A percentile compares a stretch with the other conserved stretches of the same genome.
phyloP scores from a whole-genome alignment of 1,140 invertebrate species.

The Drosophila persimilis region DNA sequence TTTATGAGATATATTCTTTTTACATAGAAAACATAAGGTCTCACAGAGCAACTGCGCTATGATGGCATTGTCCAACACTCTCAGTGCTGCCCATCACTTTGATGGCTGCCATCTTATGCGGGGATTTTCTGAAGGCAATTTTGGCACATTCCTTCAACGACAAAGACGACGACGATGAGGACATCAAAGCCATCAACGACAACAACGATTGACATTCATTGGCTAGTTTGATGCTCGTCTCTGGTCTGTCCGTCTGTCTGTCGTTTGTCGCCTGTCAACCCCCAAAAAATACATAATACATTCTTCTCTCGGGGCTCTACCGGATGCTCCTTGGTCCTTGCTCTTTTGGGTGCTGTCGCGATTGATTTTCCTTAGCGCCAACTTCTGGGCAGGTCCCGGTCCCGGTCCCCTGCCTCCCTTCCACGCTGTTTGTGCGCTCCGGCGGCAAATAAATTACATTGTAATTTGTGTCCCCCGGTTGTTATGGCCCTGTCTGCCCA shows the following conservation, averaged over 20 bases:
- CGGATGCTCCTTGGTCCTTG: constrained; percentile 51
- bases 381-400: constrained; percentile 17
- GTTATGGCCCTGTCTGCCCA: constrained; percentile 26
- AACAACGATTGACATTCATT: constrained; percentile 80
- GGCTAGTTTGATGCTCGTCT: constrained; percentile 67
- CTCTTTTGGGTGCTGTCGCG: constrained; percentile 55
- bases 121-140: background rate
- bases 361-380: constrained; percentile 71
- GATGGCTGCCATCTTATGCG: constrained; percentile 3
- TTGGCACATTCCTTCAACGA: constrained; percentile 28
- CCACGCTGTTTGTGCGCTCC: constrained; percentile 4
- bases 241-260: constrained; percentile 5
- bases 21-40: too few species aligned
- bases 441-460: constrained; percentile 81
- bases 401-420: background rate
- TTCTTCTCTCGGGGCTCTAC: constrained; percentile 10
- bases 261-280: constrained; percentile 13
- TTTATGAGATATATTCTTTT: too few species aligned
- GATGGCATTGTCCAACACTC: constrained; percentile 15
- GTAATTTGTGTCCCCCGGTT: constrained; percentile 75
- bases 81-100: background rate
- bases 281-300: constrained; percentile 5
- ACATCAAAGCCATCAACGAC: constrained; percentile 48
- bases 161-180: constrained; percentile 12
- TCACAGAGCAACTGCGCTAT: background rate